phyloP scores from a whole-genome alignment of 2,797 vertebrate genomes.

The Cirrhinus mrigala region DNA sequence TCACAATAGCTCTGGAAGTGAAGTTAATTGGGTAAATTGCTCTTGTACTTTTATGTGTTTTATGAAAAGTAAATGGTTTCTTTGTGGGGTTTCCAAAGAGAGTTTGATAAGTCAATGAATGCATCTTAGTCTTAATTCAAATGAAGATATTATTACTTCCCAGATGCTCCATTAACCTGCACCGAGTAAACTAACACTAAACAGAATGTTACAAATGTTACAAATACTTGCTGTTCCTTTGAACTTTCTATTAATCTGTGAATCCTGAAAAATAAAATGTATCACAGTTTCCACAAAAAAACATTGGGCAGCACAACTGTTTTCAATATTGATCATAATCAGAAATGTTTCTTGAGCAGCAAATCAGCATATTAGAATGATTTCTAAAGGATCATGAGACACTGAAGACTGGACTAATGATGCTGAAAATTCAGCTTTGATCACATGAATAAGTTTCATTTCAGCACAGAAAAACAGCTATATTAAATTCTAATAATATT shows the following conservation, averaged over 20 bases:
- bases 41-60: constrained; percentile 1
- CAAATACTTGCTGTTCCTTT: neutral
- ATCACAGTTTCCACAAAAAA: neutral
- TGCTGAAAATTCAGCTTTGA: neutral
- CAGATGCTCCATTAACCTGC: neutral
- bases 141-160: no score
- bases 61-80: neutral
- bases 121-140: neutral
- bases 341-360: neutral
- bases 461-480: neutral
- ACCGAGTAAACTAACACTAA: neutral
- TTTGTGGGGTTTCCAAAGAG: neutral
- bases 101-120: neutral
- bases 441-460: neutral
- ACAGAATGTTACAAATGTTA: neutral
- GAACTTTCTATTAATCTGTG: neutral
- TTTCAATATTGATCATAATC: neutral
- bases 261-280: no score
- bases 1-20: neutral
- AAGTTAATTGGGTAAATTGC: neutral
- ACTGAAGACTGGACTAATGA: neutral
- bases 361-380: neutral
- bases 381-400: neutral
- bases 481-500: neutral
- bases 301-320: neutral